phyloP scores from a whole-genome alignment of 2,113 vertebrate genomes.

The Ascaphus truei region DNA sequence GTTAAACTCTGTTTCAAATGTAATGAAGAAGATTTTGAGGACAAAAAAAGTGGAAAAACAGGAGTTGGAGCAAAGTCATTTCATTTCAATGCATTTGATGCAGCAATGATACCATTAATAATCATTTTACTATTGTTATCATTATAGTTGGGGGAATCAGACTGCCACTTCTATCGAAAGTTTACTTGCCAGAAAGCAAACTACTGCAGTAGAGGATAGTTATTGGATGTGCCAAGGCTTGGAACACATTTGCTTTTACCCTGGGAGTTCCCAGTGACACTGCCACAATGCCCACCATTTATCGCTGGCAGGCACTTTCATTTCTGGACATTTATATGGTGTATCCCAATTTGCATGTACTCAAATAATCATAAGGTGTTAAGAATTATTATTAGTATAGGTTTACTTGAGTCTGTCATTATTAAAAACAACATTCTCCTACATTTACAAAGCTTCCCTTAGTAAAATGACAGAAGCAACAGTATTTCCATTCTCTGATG shows the following conservation, averaged over 20 bases:
- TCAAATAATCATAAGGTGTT: background rate
- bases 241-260: background rate
- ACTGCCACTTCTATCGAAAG: no score
- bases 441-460: background rate
- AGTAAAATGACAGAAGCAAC: background rate
- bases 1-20: no score
- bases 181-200: no score
- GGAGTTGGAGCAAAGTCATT: no score
- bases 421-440: background rate
- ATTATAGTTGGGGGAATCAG: no score
- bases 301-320: background rate
- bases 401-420: background rate
- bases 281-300: background rate
- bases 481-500: background rate
- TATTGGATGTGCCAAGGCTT: background rate
- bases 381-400: background rate
- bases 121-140: no score
- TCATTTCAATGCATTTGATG: no score
- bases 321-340: background rate
- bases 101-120: no score
- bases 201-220: no score
- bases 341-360: background rate
- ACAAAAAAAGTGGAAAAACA: no score
- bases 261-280: background rate
- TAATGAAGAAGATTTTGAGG: no score